Percentiles rank a stretch among this genome's conserved stretches.
phyloP scores from a whole-genome alignment of 2,113 vertebrate species.

The Sphyrna mokarran region DNA sequence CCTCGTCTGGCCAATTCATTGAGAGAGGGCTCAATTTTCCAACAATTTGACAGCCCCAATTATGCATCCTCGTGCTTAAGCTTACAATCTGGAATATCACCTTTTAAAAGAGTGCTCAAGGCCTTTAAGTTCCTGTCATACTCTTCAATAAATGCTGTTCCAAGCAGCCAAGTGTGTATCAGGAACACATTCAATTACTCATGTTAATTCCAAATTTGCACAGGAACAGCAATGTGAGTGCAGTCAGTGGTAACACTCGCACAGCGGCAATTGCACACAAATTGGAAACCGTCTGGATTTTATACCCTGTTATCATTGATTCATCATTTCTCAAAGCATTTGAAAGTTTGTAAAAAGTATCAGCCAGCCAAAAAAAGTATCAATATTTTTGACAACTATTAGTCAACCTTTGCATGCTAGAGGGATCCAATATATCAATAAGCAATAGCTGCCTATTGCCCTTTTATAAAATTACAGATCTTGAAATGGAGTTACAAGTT shows the following conservation, averaged over 20 bases:
- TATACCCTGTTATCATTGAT: not conserved
- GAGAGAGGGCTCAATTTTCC: not conserved
- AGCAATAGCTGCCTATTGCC: not conserved
- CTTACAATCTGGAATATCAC: not conserved
- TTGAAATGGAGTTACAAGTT: not conserved
- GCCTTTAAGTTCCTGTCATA: not conserved
- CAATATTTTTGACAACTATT: too few species aligned
- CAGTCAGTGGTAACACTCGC: not conserved
- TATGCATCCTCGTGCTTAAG: not conserved
- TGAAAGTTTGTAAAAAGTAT: not conserved
- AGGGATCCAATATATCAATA: not conserved
- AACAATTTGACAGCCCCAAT: not conserved
- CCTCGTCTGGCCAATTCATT: not conserved
- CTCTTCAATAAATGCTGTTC: not conserved
- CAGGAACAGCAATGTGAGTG: not conserved
- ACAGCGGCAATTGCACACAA: not conserved
- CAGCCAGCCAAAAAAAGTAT: not conserved
- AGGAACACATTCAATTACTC: not conserved
- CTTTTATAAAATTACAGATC: not conserved
- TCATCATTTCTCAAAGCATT: not conserved
- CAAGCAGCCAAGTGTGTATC: not conserved
- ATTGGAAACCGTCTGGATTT: not conserved
- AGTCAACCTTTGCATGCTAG: not conserved
- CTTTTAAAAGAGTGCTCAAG: not conserved
- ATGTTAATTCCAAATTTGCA: not conserved